Percentiles rank a stretch among this genome's conserved stretches.
Evolutionary conservation across 2,113 vertebrate species (phyloP).

Genomic region (Gallinago undulata): DNA sequence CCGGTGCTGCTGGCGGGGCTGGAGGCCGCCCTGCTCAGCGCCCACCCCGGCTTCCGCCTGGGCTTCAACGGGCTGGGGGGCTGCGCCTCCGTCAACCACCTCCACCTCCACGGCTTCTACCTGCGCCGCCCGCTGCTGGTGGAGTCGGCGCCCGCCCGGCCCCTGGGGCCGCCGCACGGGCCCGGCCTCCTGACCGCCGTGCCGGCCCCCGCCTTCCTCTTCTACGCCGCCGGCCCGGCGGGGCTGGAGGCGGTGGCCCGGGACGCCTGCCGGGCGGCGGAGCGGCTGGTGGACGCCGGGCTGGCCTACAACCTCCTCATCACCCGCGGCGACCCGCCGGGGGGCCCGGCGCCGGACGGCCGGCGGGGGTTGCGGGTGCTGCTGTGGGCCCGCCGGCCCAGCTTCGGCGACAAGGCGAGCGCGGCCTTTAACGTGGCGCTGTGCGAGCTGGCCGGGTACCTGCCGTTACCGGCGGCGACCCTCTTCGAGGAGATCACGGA

Average conservation of each 20-base stretch:
- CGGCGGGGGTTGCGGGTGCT: constrained; percentile 78
- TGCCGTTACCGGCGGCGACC: constrained; percentile 79
- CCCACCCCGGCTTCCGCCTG: constrained; percentile 81
- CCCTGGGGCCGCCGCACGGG: constrained; percentile 64
- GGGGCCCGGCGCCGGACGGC: not conserved
- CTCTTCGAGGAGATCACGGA: constrained; percentile 81
- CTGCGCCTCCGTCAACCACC: constrained; percentile 91
- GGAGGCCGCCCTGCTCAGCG: constrained; percentile 84
- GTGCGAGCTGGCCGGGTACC: constrained; percentile 90
- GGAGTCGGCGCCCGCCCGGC: constrained; percentile 72
- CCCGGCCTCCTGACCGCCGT: constrained; percentile 70
- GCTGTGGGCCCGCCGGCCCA: constrained; percentile 83
- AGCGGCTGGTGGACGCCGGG: constrained; percentile 73
- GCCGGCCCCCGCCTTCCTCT: constrained; percentile 82
- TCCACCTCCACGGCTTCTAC: constrained; percentile 91
- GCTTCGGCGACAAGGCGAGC: constrained; percentile 84
- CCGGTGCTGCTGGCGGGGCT: constrained; percentile 71
- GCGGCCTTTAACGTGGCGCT: constrained; percentile 88
- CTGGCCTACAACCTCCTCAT: constrained; percentile 88
- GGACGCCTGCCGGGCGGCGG: constrained; percentile 76
- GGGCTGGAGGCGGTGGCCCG: constrained; percentile 51
- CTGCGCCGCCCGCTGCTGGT: constrained; percentile 76
- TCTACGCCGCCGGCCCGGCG: constrained; percentile 70
- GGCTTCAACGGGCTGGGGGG: constrained; percentile 94
- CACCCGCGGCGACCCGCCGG: constrained; percentile 80